Conservation (phyloP, 2,888 invertebrate species). For the Eupithecia pulchellata region DNA sequence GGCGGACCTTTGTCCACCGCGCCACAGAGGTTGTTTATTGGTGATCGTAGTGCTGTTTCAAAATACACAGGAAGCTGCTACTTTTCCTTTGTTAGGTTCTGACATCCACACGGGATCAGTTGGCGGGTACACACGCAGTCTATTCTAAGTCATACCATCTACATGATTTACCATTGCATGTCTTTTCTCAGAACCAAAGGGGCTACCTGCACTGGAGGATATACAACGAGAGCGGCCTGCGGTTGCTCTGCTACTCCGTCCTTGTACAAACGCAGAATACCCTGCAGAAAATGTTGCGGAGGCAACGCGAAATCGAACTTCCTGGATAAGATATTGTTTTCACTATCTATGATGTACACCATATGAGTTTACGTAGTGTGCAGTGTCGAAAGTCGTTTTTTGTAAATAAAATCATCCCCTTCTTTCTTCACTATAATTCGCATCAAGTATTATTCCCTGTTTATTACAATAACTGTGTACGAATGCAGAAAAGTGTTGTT, state of each 20-base stretch:
- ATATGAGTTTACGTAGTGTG: too few species aligned
- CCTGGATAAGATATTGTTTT: not conserved
- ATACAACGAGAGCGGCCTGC: slow-evolving; percentile 63
- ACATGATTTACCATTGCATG: not conserved
- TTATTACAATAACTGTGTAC: too few species aligned
- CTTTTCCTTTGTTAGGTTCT: not conserved
- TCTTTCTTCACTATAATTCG: too few species aligned
- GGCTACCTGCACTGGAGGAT: slow-evolving; percentile 72
- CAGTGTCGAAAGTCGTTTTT: too few species aligned
- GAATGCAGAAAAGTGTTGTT: too few species aligned
- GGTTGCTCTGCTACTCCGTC: slow-evolving; percentile 72
- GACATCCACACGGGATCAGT: not conserved
- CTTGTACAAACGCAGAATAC: slow-evolving; percentile 71
- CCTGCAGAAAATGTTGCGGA: slow-evolving; percentile 57
- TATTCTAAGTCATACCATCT: not conserved
- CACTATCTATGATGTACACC: too few species aligned
- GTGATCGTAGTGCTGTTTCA: not conserved
- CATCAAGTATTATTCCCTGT: too few species aligned
- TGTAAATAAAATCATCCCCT: too few species aligned
- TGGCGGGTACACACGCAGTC: not conserved
- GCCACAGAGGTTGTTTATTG: too few species aligned
- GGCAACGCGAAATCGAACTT: slow-evolving; percentile 42
- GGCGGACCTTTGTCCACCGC: too few species aligned
- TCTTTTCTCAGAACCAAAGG: slow-evolving; percentile 66
- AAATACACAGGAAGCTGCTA: not conserved